Conservation (phyloP, 2,113 vertebrate genomes). For the Trichechus manatus region DNA sequence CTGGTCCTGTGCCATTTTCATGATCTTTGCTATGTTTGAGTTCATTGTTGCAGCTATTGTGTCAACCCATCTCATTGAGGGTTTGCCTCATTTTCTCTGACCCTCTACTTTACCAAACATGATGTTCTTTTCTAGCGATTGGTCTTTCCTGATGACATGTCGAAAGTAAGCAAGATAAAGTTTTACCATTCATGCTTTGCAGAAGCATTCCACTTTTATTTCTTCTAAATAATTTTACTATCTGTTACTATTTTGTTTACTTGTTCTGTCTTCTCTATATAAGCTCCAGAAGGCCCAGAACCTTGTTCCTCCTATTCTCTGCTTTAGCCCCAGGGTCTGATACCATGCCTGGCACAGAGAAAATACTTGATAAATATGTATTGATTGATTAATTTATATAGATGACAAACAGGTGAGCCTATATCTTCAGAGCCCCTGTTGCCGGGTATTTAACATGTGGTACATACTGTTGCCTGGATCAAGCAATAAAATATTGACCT, state of each 20-base stretch:
- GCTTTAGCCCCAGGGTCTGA: too few species aligned
- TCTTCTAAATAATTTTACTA: not conserved
- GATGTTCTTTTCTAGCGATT: not conserved
- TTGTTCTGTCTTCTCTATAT: not conserved
- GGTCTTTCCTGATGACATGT: not conserved
- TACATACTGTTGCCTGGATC: conserved; percentile 8
- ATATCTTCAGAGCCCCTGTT: not conserved
- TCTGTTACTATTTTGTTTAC: not conserved
- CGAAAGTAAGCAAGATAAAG: not conserved
- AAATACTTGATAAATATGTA: not conserved
- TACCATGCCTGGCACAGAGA: not conserved
- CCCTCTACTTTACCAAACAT: not conserved
- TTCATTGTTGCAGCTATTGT: not conserved
- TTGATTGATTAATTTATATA: not conserved
- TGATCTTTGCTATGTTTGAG: not conserved
- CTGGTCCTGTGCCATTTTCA: not conserved
- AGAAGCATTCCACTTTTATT: not conserved
- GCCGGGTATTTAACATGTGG: not conserved
- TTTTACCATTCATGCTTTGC: not conserved
- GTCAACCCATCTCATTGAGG: not conserved
- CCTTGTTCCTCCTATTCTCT: not conserved
- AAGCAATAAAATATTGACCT: conserved; percentile 69
- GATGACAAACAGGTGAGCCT: conserved; percentile 25
- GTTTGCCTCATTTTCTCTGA: not conserved
- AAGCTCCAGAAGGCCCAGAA: not conserved